phyloP scores from a whole-genome alignment of 2,888 invertebrate genomes.

The Kuschelorhynchus macadamiae region DNA sequence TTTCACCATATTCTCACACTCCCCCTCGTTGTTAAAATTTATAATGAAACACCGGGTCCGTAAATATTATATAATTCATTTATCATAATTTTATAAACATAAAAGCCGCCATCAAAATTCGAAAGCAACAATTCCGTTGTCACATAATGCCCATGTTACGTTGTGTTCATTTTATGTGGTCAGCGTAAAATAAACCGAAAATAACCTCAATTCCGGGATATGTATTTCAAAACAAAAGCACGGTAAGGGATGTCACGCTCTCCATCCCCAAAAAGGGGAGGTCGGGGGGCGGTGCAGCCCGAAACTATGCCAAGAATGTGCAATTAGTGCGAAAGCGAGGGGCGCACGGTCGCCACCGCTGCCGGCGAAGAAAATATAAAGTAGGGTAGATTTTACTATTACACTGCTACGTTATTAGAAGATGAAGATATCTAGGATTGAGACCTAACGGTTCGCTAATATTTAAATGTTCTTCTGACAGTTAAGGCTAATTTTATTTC shows the following conservation, averaged over 20 bases:
- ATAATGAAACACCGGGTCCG: no score
- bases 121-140: neutral
- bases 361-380: slow-evolving; percentile 78
- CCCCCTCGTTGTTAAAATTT: no score
- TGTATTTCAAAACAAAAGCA: slow-evolving; percentile 45
- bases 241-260: slow-evolving; percentile 46
- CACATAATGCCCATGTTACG: slow-evolving; percentile 16
- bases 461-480: neutral
- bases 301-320: slow-evolving; percentile 98
- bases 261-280: slow-evolving; percentile 13
- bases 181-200: slow-evolving; percentile 44
- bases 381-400: slow-evolving; percentile 67
- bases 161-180: slow-evolving; percentile 42
- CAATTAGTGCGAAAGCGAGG: slow-evolving; percentile 92
- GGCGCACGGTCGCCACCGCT: slow-evolving; percentile 42
- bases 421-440: slow-evolving; percentile 43
- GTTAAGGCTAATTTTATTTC: neutral
- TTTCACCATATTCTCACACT: no score
- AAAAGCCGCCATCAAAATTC: no score
- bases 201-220: slow-evolving; percentile 41
- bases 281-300: slow-evolving; percentile 73
- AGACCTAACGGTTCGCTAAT: neutral
- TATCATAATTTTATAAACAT: no score
- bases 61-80: no score
- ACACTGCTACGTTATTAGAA: slow-evolving; percentile 34